Base-by-base conservation (phyloP, 2,888 invertebrate genomes). In the Rhimphoctona megacephalus region DNA sequence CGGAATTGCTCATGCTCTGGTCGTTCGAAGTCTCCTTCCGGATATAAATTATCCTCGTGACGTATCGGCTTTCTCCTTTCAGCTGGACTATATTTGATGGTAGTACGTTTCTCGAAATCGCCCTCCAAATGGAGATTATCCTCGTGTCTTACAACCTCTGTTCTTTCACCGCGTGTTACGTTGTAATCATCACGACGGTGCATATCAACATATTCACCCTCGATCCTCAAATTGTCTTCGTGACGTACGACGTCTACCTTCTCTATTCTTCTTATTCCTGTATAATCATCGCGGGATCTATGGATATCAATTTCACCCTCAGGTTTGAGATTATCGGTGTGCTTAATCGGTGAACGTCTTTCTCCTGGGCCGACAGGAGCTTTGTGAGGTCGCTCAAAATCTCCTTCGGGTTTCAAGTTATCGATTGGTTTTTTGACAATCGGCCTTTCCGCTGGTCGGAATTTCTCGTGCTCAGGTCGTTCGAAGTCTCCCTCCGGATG, bases 21-120 rank as follows among this genome's bases (percentile, higher is more conserved):
- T n/a, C 92, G 88, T 49, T 94, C 95, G 89, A 80, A 80, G 96
- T 96, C 2, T 96, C 95, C 94, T 88, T 94, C 95, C 0, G 95
- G 94, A 57, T 91, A 89, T 1, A 96, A 90, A 90, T 96, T 96
- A 90, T 97, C 96, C 95, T 91, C 87, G 22, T 92, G 95, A 82
- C 90, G 94, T 2, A 93, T 95, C 61, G 91, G 93, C 22, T 90
- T 90, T 17, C 93, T 93, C 74, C 94, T 8, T 22, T 67, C 67
- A 67, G 36, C 67, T 22, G 67, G 67, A 39, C 36, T 39, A 3
- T n/a, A 36, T n/a, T 36, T 36, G 17, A n/a, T 39, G 4, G 36
- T 39, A 9, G 19, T 19, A 4, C 36, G 67, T 39, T 1, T 39
- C 9, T 39, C 67, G 33, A 67, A 67, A 67, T 67, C 67, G 4